A percentile compares a stretch with the other conserved stretches of the same genome.
phyloP scores from a whole-genome alignment of 2,888 invertebrate genomes.

The Luperina nickerlii region DNA sequence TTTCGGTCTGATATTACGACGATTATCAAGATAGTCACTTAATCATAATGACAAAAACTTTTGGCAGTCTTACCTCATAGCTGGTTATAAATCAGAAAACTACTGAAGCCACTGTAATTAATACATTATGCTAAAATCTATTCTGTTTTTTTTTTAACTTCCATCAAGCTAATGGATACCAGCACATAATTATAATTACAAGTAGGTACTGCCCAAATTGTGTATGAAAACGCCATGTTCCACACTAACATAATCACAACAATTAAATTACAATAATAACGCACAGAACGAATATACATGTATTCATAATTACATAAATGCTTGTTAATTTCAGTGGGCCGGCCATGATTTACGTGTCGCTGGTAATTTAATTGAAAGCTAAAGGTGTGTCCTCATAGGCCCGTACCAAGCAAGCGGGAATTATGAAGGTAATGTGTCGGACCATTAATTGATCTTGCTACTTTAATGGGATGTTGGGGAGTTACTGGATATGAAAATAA shows the following conservation, averaged over 20 bases:
- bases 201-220: slow-evolving; percentile 20
- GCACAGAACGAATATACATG: slow-evolving; percentile 40
- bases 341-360: slow-evolving; percentile 62
- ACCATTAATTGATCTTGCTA: slow-evolving; percentile 51
- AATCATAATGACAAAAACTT: not conserved
- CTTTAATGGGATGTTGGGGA: slow-evolving; percentile 35
- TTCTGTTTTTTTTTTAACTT: not conserved
- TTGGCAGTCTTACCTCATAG: not conserved
- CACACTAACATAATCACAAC: slow-evolving; percentile 44
- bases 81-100: not conserved
- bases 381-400: slow-evolving; percentile 50
- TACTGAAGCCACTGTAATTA: not conserved
- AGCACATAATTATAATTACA: slow-evolving; percentile 26
- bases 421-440: slow-evolving; percentile 34
- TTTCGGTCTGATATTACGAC: not conserved
- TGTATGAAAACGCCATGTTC: slow-evolving; percentile 28
- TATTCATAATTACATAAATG: slow-evolving; percentile 66
- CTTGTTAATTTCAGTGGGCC: slow-evolving; percentile 58
- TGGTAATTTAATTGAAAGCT: slow-evolving; percentile 63
- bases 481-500: not conserved
- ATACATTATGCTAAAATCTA: not conserved
- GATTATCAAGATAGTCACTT: not conserved
- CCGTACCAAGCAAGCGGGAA: slow-evolving; percentile 19
- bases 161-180: slow-evolving; percentile 7
- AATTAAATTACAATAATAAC: slow-evolving; percentile 58